phyloP scores from a whole-genome alignment of 2,797 vertebrate species.

The Botia almorhae region DNA sequence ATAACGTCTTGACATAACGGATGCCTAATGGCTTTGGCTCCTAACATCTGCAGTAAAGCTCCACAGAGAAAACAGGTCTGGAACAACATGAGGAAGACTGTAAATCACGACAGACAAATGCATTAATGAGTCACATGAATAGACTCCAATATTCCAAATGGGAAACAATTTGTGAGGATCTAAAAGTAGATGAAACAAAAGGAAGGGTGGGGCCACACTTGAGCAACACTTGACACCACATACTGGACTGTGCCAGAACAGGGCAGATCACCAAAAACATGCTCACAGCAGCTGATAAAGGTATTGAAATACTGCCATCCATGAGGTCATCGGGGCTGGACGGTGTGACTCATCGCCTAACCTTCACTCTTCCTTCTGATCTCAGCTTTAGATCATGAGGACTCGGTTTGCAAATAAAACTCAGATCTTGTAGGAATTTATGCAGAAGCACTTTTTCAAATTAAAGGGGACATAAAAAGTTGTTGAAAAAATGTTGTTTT shows the following conservation, averaged over 20 bases:
- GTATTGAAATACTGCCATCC: not conserved
- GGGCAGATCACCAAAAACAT: not conserved
- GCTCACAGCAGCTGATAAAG: conserved; percentile 31
- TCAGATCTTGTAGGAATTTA: not conserved
- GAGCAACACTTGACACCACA: not conserved
- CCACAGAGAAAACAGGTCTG: too few relatives aligned
- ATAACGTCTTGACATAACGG: not conserved
- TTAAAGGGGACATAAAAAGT: not conserved
- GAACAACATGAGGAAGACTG: not conserved
- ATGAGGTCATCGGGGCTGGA: conserved; percentile 26
- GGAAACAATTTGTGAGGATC: not conserved
- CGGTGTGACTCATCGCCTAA: conserved; percentile 29
- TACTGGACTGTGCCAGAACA: conserved; percentile 4
- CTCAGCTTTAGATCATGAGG: not conserved
- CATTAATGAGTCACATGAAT: not conserved
- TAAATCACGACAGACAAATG: too few relatives aligned
- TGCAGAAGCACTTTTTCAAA: not conserved
- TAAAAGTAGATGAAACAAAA: conserved; percentile 9
- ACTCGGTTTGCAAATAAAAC: not conserved
- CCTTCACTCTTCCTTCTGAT: not conserved
- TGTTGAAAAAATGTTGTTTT: too few relatives aligned
- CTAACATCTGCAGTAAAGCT: not conserved
- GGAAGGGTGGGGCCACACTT: not conserved
- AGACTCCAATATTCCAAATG: not conserved
- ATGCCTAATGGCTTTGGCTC: not conserved